Base-by-base conservation (phyloP, 64 coral and sea anemone species). In the Orbicella faveolata region DNA sequence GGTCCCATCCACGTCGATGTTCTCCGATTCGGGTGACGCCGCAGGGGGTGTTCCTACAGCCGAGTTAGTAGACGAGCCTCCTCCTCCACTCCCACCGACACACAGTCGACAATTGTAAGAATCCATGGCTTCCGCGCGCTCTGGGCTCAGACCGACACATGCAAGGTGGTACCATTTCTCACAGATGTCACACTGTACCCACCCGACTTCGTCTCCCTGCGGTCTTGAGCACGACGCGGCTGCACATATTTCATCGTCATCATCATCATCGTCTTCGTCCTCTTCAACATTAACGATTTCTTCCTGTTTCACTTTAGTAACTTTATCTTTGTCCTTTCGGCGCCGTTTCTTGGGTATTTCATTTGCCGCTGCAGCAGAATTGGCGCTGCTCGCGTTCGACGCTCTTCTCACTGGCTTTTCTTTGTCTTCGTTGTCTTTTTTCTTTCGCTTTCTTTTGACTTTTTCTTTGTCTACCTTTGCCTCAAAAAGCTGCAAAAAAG, bases 121-220 rank as follows among this genome's bases (percentile, higher is more conserved):
- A 36, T 99, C 97, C 75, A 99, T 88, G 11, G 94, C 97, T 52
- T 93, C 91, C 0, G 97, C 97, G 41, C 90, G 86, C 54, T 95
- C 89, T 15, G 91, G 81, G 51, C 87, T 90, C 11, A 99, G 84
- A 20, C 88, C 92, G 37, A 99, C 93, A 73, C 97, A 99, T 3
- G 91, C 61, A 11, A 95, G 64, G 75, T 99, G 97, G 21, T 90
- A 99, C 97, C 97, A 99, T 54, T 89, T 84, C 73, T 99, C 91
- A 80, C 97, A 99, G 21, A 65, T 70, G 61, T 99, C 97, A 79
- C 97, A 99, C 79, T 99, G 97, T 6, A 99, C 97, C 97, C 97
- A 99, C 23, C 91, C 94, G 3, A 99, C 97, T 23, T 99, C 94
- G 19, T 99, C 97, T 14, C 97, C 94, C 25, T 89, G 88, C 34